Evolutionary conservation across 2,113 vertebrate species (phyloP).

Genomic region (Heloderma charlesbogerti): DNA sequence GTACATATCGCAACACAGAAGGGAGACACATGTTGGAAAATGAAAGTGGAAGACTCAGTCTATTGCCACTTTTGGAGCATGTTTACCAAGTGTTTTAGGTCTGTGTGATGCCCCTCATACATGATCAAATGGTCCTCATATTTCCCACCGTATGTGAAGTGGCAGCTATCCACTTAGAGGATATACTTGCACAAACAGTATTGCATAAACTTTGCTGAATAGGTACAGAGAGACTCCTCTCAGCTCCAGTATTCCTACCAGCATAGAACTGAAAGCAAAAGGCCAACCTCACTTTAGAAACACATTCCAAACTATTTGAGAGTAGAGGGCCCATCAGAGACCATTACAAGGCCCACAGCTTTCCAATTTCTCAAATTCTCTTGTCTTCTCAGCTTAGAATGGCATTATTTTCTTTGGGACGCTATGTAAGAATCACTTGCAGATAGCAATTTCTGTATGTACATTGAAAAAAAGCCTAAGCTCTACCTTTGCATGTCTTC

Average conservation of each 20-base stretch:
- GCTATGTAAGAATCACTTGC: accelerated
- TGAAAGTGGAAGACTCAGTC: not conserved
- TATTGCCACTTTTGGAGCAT: not conserved
- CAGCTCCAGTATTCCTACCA: not conserved
- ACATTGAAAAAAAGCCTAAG: accelerated
- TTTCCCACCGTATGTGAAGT: not conserved
- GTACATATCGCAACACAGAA: not conserved
- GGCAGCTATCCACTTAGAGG: not conserved
- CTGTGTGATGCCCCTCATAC: not conserved
- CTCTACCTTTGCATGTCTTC: constrained; percentile 95
- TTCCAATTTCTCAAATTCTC: not conserved
- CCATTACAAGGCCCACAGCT: accelerated
- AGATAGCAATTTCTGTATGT: not conserved
- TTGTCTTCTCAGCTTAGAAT: not conserved
- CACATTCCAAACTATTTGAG: not conserved
- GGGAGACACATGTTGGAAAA: not conserved
- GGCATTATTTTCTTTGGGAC: not conserved
- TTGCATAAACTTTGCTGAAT: not conserved
- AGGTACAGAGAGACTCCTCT: not conserved
- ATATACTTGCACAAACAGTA: not conserved
- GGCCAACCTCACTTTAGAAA: not conserved
- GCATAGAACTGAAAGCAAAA: not conserved
- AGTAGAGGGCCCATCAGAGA: too few species aligned
- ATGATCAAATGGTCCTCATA: not conserved
- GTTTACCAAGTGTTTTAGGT: not conserved